Base-by-base conservation (phyloP, 1,140 invertebrate species). In the Asbolus verrucosus region DNA sequence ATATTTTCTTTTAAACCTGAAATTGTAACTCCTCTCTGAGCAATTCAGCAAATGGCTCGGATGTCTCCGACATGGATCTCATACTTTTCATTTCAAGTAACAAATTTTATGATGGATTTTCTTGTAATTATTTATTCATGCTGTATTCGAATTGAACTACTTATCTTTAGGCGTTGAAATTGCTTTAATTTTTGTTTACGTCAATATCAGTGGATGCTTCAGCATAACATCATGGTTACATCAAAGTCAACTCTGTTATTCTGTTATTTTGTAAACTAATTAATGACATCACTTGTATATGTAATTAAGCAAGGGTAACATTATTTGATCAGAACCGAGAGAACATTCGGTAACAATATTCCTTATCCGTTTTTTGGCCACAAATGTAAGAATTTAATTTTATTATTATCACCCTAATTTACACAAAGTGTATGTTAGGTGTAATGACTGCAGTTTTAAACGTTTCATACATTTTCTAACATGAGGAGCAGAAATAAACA, bases 211-310 rank as follows among this genome's bases (percentile, higher is more conserved):
- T 27, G 8, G 3, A 27, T 8, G 24, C 24, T 8, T 4, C 24
- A 8, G 24, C 8, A 27, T 13, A 3, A 21, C 43, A 19, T 50
- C 13, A 54, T 54, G 24, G 46, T 27, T 54, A 24, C n/a, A 54
- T 9, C 19, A 50, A 50, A 50, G 46, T 54, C 41, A 18, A 46
- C 13, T 21, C 46, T 54, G 19, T 24, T 24, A 54, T 54, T 30
- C 46, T 14, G 19, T 24, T 24, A 54, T 54, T 54, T 54, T 54
- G 46, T 54, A 54, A 27, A 54, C 21, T 54, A 54, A 54, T 54
- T 54, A 54, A 54, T 54, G 21, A 54, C 46, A 54, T 54, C 46
- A 54, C 19, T 54, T 54, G 46, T 54, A 21, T 54, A 27, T 54
- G 46, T 54, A 54, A 54, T 54, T 54, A 54, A 54, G 21, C 46